Evolutionary conservation across 92 coral and sea anemone genomes (phyloP).

Genomic region (Diadumene lineata): DNA sequence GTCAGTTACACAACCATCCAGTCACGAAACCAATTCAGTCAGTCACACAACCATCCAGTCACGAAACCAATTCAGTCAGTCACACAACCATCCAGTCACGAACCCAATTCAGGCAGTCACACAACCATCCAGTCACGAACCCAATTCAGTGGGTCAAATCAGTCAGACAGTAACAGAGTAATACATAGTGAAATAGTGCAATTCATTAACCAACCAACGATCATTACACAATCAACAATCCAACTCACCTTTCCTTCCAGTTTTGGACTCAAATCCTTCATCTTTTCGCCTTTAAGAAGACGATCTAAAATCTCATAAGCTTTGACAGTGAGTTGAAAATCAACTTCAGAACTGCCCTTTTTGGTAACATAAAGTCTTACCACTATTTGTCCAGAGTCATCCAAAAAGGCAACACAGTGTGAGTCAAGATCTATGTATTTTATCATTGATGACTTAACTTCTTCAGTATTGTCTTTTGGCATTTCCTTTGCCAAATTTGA

Average conservation of each 20-base stretch:
- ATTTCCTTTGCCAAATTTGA: constrained; percentile 19
- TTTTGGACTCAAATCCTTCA: constrained; percentile 34
- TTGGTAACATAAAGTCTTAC: constrained; percentile 50
- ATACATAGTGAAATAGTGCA: too few species aligned
- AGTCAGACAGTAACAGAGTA: too few species aligned
- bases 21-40: too few species aligned
- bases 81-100: too few species aligned
- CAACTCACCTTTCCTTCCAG: constrained; percentile 52
- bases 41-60: too few species aligned
- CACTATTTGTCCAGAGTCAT: constrained; percentile 5
- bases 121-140: too few species aligned
- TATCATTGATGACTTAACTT: constrained; percentile 32
- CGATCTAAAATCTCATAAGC: constrained; percentile 45
- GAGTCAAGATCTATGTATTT: constrained; percentile 32
- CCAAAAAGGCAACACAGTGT: constrained; percentile 8
- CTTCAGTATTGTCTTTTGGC: constrained; percentile 5
- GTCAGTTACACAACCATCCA: too few species aligned
- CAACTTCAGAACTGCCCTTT: constrained; percentile 4
- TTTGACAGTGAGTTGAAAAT: constrained; percentile 30
- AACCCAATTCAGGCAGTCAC: too few species aligned
- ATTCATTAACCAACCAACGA: too few species aligned
- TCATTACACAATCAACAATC: too few species aligned
- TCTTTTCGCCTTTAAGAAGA: constrained; percentile 40
- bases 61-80: too few species aligned
- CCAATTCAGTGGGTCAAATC: too few species aligned